Evolutionary conservation across 2,797 vertebrate genomes (phyloP).

Genomic region (Oreonectes daqikongensis): DNA sequence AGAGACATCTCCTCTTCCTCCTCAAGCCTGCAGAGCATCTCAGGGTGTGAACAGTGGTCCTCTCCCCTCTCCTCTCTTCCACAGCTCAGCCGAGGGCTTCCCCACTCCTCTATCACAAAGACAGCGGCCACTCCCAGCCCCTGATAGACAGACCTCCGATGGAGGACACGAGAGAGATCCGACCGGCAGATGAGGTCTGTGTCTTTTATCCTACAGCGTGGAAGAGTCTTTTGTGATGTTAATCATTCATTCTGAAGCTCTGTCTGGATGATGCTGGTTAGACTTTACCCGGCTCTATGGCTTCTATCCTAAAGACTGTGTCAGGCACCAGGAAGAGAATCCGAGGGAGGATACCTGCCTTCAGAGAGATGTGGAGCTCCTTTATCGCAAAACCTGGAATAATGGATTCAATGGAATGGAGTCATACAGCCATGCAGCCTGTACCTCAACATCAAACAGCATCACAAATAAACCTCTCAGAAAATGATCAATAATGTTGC

Average conservation of each 20-base stretch:
- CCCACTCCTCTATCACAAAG: slow-evolving; percentile 45
- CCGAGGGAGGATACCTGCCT: slow-evolving; percentile 77
- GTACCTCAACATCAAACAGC: not conserved
- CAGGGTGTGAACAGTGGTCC: slow-evolving; percentile 67
- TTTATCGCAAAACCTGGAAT: slow-evolving; percentile 57
- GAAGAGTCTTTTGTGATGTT: slow-evolving; percentile 34
- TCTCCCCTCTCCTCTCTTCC: slow-evolving; percentile 44
- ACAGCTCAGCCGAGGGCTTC: slow-evolving; percentile 34
- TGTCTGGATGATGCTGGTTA: slow-evolving; percentile 13
- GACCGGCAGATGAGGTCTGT: slow-evolving; percentile 10
- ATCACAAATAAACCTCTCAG: not conserved
- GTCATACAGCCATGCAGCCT: slow-evolving; percentile 9
- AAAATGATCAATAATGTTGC: not conserved
- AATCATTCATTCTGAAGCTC: slow-evolving; percentile 46
- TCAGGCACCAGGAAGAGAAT: slow-evolving; percentile 74
- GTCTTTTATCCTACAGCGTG: slow-evolving; percentile 18
- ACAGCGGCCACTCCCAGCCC: slow-evolving; percentile 55
- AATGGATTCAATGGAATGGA: slow-evolving; percentile 56
- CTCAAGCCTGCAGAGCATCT: slow-evolving; percentile 90
- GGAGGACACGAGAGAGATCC: not conserved
- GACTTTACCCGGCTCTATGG: slow-evolving; percentile 34
- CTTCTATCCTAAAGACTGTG: slow-evolving; percentile 70
- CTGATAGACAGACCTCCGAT: slow-evolving; percentile 34
- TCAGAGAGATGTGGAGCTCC: slow-evolving; percentile 60
- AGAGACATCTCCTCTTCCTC: slow-evolving; percentile 91